Evolutionary conservation across 2,888 invertebrate species (phyloP).

Genomic region (Pegoplata infirma): DNA sequence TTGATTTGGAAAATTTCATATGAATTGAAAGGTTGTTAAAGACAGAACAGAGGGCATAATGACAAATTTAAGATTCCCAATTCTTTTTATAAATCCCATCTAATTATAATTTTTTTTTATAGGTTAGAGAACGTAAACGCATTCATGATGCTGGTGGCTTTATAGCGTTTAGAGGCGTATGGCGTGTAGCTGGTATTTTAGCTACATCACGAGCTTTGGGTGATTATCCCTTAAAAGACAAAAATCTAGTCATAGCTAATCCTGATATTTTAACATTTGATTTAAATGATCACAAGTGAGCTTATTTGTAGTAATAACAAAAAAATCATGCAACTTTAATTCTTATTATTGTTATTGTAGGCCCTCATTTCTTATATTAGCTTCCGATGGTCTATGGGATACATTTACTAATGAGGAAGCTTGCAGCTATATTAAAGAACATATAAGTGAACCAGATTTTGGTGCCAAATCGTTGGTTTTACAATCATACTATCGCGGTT

Average conservation of each 20-base stretch:
- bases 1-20: no score
- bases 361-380: constrained; percentile 93
- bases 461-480: constrained; percentile 95
- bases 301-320: no score
- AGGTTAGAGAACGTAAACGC: constrained; percentile 92
- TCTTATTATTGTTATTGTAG: constrained; percentile 66
- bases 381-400: constrained; percentile 98
- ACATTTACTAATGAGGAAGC: constrained; percentile 97
- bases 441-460: constrained; percentile 90
- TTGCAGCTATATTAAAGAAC: constrained; percentile 90
- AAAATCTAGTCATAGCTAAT: constrained; percentile 95
- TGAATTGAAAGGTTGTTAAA: no score
- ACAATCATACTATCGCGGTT: constrained; percentile 94
- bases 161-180: constrained; percentile 96
- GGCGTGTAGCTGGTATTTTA: constrained; percentile 96
- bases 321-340: neutral
- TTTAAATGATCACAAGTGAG: constrained; percentile 86
- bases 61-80: no score
- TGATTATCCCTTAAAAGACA: constrained; percentile 96
- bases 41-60: no score
- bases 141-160: constrained; percentile 97
- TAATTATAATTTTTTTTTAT: constrained; percentile 40
- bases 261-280: constrained; percentile 96
- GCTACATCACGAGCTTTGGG: constrained; percentile 96
- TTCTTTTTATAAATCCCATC: neutral